Evolutionary conservation across 2,888 invertebrate species (phyloP).

Genomic region (Tenthredo distinguenda): DNA sequence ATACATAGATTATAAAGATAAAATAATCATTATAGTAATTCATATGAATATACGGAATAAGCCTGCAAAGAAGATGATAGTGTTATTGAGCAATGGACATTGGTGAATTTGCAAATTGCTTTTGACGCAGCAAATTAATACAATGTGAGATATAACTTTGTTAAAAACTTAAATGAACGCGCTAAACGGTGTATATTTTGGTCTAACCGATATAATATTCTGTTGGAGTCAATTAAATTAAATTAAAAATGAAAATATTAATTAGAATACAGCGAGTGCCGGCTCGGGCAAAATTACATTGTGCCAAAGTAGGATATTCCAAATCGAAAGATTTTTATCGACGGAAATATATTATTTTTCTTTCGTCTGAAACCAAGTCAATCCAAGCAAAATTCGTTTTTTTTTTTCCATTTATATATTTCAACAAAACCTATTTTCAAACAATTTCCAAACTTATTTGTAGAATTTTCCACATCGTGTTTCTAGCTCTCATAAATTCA

Average conservation of each 20-base stretch:
- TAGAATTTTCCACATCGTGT: not conserved
- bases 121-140: slow-evolving; percentile 44
- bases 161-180: slow-evolving; percentile 39
- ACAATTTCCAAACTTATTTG: not conserved
- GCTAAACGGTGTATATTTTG: slow-evolving; percentile 60
- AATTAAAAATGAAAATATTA: slow-evolving; percentile 64
- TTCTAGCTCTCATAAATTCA: not conserved
- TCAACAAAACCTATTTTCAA: not conserved
- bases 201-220: slow-evolving; percentile 70
- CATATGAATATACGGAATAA: slow-evolving; percentile 35
- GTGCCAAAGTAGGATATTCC: slow-evolving; percentile 75
- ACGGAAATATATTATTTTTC: not conserved
- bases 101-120: slow-evolving; percentile 46
- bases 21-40: slow-evolving; percentile 36
- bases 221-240: slow-evolving; percentile 77
- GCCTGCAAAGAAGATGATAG: slow-evolving; percentile 34
- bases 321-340: slow-evolving; percentile 21
- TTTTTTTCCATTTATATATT: not conserved
- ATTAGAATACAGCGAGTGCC: slow-evolving; percentile 74
- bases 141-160: slow-evolving; percentile 48
- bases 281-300: slow-evolving; percentile 70
- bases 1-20: slow-evolving; percentile 33
- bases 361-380: not conserved
- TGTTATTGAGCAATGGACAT: slow-evolving; percentile 51
- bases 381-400: not conserved